A percentile compares a stretch with the other conserved stretches of the same genome.
These are phyloP conservation scores for Ranitomeya imitator DNA, from an alignment of 2,113 vertebrate genomes.

Conservation along the genomic window DNA sequence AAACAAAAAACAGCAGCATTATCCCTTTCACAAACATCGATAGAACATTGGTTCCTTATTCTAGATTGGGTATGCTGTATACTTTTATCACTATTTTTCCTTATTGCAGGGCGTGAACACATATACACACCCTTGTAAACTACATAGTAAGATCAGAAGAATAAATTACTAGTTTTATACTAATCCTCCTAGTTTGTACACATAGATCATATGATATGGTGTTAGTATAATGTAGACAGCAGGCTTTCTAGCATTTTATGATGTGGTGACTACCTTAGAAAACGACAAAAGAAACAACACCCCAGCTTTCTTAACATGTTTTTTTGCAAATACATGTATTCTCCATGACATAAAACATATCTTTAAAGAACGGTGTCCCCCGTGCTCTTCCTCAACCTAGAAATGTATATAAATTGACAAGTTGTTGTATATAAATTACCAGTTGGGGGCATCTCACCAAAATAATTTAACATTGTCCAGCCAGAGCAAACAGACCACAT, in stretches of 20 bases:
- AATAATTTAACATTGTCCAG: no score
- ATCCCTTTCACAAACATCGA: not conserved
- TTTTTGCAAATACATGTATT: no score
- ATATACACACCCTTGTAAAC: not conserved
- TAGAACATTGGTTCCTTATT: not conserved
- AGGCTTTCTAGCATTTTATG: not conserved
- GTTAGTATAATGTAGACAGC: not conserved
- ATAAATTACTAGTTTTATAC: not conserved
- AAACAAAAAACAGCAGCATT: not conserved
- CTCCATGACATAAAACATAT: no score
- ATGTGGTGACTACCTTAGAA: not conserved
- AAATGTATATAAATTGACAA: no score
- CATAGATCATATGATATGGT: not conserved
- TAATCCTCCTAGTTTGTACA: not conserved
- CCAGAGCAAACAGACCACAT: no score
- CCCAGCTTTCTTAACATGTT: no score
- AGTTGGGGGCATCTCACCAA: no score
- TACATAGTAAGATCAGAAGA: not conserved
- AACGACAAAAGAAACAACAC: not conserved
- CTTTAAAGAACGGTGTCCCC: no score
- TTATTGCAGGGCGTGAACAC: slow-evolving; percentile 22
- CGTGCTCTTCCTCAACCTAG: no score
- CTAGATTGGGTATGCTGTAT: not conserved
- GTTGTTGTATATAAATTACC: no score
- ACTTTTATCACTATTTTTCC: not conserved